phyloP scores from a whole-genome alignment of 2,113 vertebrate species.

The Rhinichthys klamathensis region DNA sequence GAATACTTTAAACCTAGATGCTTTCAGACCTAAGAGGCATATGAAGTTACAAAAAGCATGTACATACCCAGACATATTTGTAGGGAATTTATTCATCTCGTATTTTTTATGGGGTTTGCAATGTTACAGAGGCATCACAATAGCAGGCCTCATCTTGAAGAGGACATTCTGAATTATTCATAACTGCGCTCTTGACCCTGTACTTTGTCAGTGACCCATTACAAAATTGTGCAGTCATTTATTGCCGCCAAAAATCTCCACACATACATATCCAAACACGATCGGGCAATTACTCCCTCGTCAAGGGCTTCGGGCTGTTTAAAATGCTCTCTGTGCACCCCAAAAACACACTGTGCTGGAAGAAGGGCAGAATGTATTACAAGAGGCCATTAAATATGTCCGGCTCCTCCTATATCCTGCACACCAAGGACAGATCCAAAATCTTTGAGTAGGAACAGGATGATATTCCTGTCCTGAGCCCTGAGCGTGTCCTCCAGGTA shows the following conservation, averaged over 20 bases:
- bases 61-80: background rate
- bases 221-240: slow-evolving; percentile 30
- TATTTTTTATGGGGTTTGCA: background rate
- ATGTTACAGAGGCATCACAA: background rate
- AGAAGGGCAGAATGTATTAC: slow-evolving; percentile 46
- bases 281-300: slow-evolving; percentile 36
- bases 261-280: slow-evolving; percentile 43
- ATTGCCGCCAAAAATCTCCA: slow-evolving; percentile 25
- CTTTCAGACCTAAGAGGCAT: background rate
- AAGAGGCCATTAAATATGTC: slow-evolving; percentile 43
- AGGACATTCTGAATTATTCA: slow-evolving; percentile 46
- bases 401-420: background rate
- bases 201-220: slow-evolving; percentile 34
- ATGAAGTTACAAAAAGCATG: background rate
- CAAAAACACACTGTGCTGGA: slow-evolving; percentile 18
- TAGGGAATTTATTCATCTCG: background rate
- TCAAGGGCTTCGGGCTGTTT: slow-evolving; percentile 42
- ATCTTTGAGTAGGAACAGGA: slow-evolving; percentile 8
- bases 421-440: slow-evolving; percentile 29
- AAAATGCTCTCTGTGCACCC: slow-evolving; percentile 35
- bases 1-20: background rate
- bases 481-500: background rate
- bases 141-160: background rate
- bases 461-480: slow-evolving; percentile 35
- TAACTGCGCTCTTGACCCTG: background rate